phyloP scores from a whole-genome alignment of 1,140 invertebrate species.

The Brachionus rubens region DNA sequence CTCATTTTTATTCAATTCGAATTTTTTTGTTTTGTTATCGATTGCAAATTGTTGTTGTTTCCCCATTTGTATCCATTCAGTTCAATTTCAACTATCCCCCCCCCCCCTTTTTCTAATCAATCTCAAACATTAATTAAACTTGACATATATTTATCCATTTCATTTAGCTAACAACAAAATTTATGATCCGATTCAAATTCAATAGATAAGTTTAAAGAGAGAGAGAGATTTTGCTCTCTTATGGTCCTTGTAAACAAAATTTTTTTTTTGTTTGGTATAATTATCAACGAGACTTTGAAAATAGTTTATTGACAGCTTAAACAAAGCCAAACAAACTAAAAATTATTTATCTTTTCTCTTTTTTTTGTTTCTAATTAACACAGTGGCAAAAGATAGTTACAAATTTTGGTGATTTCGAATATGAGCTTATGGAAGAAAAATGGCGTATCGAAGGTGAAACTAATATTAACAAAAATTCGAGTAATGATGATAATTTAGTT shows the following conservation, averaged over 20 bases:
- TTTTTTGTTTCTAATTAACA: not conserved
- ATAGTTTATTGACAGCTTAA: conserved; percentile 17
- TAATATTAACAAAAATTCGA: not conserved
- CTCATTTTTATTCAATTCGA: too few species aligned
- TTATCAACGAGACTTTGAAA: conserved; percentile 16
- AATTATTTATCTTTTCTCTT: not conserved
- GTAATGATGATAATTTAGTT: not conserved
- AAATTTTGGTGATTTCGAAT: conserved; percentile 30
- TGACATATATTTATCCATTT: conserved; percentile 25
- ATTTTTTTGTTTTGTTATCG: too few species aligned
- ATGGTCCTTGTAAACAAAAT: not conserved
- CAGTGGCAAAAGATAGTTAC: conserved; percentile 23
- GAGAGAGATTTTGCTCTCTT: not conserved
- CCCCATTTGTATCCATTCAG: too few species aligned
- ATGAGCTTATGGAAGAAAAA: not conserved
- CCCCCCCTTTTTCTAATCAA: conserved; percentile 11
- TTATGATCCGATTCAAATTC: conserved; percentile 10
- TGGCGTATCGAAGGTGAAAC: not conserved
- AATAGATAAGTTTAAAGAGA: not conserved
- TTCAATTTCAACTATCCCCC: not conserved
- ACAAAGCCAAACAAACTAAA: not conserved
- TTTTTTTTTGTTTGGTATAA: not conserved
- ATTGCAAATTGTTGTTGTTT: too few species aligned
- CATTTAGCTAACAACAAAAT: conserved; percentile 3
- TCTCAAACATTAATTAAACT: conserved; percentile 35